These are phyloP conservation scores for Rousettus leschenaultii DNA, from an alignment of 2,113 vertebrate species.

Conservation along the genomic window DNA sequence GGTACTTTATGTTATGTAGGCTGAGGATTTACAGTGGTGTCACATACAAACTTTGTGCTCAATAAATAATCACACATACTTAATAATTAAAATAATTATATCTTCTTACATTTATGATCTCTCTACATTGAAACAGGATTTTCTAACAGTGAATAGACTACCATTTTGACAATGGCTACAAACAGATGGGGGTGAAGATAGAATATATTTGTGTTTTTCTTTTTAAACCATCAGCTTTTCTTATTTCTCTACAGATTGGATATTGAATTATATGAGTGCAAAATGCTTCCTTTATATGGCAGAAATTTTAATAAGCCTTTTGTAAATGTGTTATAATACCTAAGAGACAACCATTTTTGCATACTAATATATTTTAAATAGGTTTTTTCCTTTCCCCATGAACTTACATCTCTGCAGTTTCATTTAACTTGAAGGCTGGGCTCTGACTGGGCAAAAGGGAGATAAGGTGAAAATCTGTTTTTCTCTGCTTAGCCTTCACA, in stretches of 20 bases:
- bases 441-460: background rate
- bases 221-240: background rate
- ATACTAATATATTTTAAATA: slow-evolving; percentile 1
- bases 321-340: background rate
- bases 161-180: background rate
- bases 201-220: background rate
- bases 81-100: background rate
- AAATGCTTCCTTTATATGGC: background rate
- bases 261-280: slow-evolving; percentile 9
- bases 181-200: background rate
- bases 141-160: background rate
- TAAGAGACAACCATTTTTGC: background rate
- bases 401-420: background rate
- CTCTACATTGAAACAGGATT: background rate
- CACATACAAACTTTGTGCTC: background rate
- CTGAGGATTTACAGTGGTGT: background rate
- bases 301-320: background rate
- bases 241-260: slow-evolving; percentile 5
- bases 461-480: background rate
- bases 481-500: background rate
- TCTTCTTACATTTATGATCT: background rate
- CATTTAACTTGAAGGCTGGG: background rate
- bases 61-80: background rate
- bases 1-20: background rate
- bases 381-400: background rate